Conservation (phyloP, 2,113 vertebrate genomes). For the Cavia porcellus region DNA sequence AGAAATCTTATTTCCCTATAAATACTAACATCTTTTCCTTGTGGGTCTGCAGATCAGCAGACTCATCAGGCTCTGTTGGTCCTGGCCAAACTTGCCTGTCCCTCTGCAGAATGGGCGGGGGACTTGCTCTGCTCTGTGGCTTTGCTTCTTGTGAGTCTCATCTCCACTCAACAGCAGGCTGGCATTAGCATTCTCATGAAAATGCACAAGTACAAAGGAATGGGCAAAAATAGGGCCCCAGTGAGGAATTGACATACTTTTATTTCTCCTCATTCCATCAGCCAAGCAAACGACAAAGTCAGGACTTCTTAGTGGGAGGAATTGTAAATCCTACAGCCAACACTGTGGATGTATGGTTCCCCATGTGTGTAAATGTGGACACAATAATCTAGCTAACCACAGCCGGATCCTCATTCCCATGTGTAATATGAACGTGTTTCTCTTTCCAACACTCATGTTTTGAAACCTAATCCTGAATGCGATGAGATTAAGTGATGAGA, state of each 20-base stretch:
- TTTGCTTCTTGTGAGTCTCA: neutral
- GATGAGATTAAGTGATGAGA: neutral
- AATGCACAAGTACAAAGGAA: neutral
- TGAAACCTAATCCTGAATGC: neutral
- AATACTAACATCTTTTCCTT: neutral
- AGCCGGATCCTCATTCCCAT: neutral
- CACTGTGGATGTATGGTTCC: neutral
- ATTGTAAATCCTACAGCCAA: neutral
- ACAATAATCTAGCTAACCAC: neutral
- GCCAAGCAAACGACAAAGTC: conserved; percentile 4
- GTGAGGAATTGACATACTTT: neutral
- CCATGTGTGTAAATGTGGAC: neutral
- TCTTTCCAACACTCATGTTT: no score
- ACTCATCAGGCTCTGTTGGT: neutral
- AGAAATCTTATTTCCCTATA: neutral
- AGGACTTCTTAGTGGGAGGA: neutral
- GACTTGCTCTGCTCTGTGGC: neutral
- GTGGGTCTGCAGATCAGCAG: neutral
- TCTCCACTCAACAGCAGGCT: neutral
- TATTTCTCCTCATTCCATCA: neutral
- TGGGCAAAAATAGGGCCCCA: neutral
- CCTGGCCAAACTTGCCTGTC: neutral
- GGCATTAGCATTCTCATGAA: neutral
- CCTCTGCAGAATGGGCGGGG: neutral
- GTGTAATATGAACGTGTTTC: neutral